These are phyloP conservation scores for Mechanitis messenoides DNA, from an alignment of 2,888 invertebrate species.

Conservation along the genomic window DNA sequence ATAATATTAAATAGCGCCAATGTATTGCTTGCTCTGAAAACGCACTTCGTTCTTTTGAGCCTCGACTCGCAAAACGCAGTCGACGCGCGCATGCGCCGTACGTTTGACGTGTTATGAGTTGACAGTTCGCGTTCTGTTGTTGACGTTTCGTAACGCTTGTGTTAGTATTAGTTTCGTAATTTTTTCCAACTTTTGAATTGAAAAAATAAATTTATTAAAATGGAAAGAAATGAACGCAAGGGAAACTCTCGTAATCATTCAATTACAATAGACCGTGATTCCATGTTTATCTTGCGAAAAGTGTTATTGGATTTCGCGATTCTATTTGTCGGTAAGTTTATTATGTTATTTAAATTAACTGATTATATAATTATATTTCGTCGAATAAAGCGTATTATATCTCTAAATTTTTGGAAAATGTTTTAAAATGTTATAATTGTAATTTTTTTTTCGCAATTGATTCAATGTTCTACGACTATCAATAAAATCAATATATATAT, in stretches of 20 bases:
- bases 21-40: background rate
- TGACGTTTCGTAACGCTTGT: constrained; percentile 57
- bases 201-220: constrained; percentile 38
- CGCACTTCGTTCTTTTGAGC: constrained; percentile 3
- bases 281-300: constrained; percentile 78
- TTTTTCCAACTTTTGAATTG: constrained; percentile 34
- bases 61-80: constrained; percentile 39
- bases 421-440: too few species aligned
- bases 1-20: constrained; percentile 4
- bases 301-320: constrained; percentile 81
- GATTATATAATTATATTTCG: background rate
- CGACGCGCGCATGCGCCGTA: constrained; percentile 67
- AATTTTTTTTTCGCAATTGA: background rate
- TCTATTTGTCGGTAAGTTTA: constrained; percentile 80
- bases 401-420: too few species aligned
- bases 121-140: constrained; percentile 33
- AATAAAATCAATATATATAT: too few species aligned
- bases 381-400: background rate
- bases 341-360: constrained; percentile 13
- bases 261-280: constrained; percentile 73
- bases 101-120: constrained; percentile 48
- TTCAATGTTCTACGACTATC: background rate
- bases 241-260: constrained; percentile 57
- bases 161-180: constrained; percentile 35
- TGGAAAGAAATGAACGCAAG: constrained; percentile 68